phyloP scores from a whole-genome alignment of 2,888 invertebrate species.

The Oegoconia quadripuncta region DNA sequence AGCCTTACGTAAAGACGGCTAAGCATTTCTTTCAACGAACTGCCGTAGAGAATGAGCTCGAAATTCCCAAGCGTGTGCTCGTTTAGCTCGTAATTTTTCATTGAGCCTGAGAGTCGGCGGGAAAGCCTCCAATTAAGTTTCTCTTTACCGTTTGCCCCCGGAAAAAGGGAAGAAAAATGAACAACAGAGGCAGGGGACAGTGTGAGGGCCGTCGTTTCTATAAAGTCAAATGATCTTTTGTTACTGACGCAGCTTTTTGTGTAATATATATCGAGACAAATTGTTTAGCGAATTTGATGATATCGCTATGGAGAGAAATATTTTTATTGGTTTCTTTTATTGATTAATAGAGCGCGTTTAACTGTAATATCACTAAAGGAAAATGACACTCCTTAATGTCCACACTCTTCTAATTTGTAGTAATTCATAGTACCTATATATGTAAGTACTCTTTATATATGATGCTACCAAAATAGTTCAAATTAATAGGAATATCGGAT shows the following conservation, averaged over 20 bases:
- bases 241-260: slow-evolving; percentile 16
- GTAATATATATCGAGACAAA: slow-evolving; percentile 2
- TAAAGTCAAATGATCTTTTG: slow-evolving; percentile 52
- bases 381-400: too few relatives aligned
- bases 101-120: slow-evolving; percentile 72
- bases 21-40: slow-evolving; percentile 56
- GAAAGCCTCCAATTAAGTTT: slow-evolving; percentile 78
- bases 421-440: too few relatives aligned
- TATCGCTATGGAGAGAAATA: background rate
- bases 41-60: slow-evolving; percentile 56
- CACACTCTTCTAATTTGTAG: too few relatives aligned
- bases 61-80: slow-evolving; percentile 74
- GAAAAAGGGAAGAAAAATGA: slow-evolving; percentile 72
- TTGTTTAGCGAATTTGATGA: background rate
- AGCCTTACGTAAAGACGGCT: slow-evolving; percentile 47
- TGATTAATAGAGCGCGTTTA: too few relatives aligned
- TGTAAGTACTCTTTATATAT: too few relatives aligned
- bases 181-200: slow-evolving; percentile 66
- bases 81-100: slow-evolving; percentile 78
- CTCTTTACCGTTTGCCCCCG: slow-evolving; percentile 70
- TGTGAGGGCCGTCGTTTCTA: slow-evolving; percentile 36
- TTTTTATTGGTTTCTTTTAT: background rate
- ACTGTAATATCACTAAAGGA: too few relatives aligned
- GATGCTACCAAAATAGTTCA: too few relatives aligned
- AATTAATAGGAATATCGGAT: too few relatives aligned